phyloP scores from a whole-genome alignment of 2,113 vertebrate genomes.

The Notiomystis cincta region DNA sequence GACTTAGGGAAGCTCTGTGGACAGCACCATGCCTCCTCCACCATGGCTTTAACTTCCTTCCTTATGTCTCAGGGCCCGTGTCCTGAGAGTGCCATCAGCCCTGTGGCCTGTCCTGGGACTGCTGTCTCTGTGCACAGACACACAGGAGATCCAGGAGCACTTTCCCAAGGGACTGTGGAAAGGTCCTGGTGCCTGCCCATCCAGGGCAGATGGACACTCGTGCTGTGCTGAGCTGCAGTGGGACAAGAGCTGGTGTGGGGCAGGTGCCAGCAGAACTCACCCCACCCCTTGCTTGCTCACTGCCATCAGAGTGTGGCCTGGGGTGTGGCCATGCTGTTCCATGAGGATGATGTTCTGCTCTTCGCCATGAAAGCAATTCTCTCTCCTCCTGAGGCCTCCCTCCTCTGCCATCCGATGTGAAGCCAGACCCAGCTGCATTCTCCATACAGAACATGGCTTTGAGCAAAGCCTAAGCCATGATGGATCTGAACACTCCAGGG shows the following conservation, averaged over 20 bases:
- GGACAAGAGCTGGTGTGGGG: background rate
- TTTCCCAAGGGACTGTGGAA: background rate
- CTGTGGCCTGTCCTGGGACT: background rate
- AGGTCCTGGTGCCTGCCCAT: background rate
- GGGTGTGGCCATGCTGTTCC: too few species aligned
- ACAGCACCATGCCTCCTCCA: background rate
- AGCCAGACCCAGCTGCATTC: background rate
- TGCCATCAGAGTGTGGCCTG: background rate
- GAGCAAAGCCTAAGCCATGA: background rate
- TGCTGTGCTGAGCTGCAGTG: background rate
- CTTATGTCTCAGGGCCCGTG: fast-evolving
- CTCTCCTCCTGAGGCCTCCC: background rate
- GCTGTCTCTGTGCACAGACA: background rate
- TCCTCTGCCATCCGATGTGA: background rate
- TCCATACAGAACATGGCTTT: background rate
- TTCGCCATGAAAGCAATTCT: background rate
- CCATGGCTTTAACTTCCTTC: background rate
- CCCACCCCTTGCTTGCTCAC: background rate
- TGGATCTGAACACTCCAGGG: background rate
- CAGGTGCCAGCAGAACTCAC: background rate
- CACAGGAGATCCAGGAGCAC: background rate
- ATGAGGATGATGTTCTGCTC: background rate
- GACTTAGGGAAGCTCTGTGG: background rate
- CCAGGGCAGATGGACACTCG: background rate
- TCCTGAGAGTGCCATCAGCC: background rate